A percentile compares a stretch with the other conserved stretches of the same genome.
These are phyloP conservation scores for Bradypus variegatus DNA, from an alignment of 2,797 vertebrate species.

Conservation along the genomic window DNA sequence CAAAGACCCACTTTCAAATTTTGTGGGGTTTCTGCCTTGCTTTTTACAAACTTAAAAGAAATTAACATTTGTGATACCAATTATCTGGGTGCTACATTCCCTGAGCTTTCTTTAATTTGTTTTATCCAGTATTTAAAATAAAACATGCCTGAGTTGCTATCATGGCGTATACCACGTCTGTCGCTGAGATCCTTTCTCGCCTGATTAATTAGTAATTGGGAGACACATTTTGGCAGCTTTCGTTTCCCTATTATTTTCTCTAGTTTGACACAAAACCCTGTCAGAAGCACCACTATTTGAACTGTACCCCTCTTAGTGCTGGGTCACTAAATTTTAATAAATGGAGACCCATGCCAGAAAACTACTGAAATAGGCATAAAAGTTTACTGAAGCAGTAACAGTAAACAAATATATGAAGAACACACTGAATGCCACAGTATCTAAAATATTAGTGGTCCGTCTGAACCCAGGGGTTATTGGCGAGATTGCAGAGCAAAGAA, in stretches of 20 bases:
- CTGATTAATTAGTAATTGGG: conserved; percentile 78
- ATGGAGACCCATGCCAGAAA: conserved; percentile 57
- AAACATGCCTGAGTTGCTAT: conserved; percentile 61
- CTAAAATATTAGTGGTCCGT: conserved; percentile 55
- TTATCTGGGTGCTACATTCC: conserved; percentile 54
- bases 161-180: conserved; percentile 55
- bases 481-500: conserved; percentile 44
- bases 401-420: conserved; percentile 66
- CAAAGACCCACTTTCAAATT: conserved; percentile 28
- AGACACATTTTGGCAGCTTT: conserved; percentile 77
- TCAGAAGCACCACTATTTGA: conserved; percentile 70
- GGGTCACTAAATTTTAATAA: conserved; percentile 78
- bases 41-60: conserved; percentile 37
- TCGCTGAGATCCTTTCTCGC: conserved; percentile 68
- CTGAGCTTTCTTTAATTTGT: conserved; percentile 57
- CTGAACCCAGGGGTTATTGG: conserved; percentile 42
- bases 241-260: conserved; percentile 74
- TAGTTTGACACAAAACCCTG: conserved; percentile 71
- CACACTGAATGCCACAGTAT: conserved; percentile 47
- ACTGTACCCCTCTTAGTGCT: conserved; percentile 74
- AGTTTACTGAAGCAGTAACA: conserved; percentile 67
- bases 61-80: conserved; percentile 31
- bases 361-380: conserved; percentile 65
- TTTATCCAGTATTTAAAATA: conserved; percentile 69
- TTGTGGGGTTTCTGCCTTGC: background rate